Conservation (phyloP, 1,140 invertebrate genomes). For the Scaptomyza montana region DNA sequence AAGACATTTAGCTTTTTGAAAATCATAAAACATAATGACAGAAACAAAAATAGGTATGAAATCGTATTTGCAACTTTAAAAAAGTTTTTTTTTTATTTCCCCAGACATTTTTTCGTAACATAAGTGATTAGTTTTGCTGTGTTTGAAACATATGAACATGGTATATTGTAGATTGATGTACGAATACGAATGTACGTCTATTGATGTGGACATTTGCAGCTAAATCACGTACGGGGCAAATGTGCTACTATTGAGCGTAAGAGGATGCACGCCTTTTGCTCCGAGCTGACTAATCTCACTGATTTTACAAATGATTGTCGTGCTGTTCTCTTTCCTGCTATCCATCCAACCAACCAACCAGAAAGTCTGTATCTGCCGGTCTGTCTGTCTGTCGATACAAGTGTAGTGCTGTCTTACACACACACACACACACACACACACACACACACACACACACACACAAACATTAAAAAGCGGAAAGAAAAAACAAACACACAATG, state of each 20-base stretch:
- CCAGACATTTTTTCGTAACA: too few species aligned
- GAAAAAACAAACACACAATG: slow-evolving; percentile 2
- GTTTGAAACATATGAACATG: background rate
- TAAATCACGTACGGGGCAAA: slow-evolving; percentile 76
- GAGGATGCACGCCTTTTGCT: slow-evolving; percentile 41
- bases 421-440: too few species aligned
- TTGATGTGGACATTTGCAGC: slow-evolving; percentile 67
- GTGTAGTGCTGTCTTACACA: slow-evolving; percentile 17
- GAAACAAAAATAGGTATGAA: too few species aligned
- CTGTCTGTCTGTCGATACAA: background rate
- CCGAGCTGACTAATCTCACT: slow-evolving; percentile 65
- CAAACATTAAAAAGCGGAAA: background rate
- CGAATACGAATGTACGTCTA: background rate
- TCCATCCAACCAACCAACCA: background rate
- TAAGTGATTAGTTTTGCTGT: too few species aligned
- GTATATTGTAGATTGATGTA: background rate
- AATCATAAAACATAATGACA: too few species aligned
- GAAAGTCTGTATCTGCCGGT: too few species aligned
- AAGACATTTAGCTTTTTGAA: too few species aligned
- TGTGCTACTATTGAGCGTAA: slow-evolving; percentile 78
- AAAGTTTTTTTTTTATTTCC: too few species aligned
- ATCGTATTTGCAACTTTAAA: too few species aligned
- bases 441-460: too few species aligned
- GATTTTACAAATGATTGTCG: slow-evolving; percentile 75
- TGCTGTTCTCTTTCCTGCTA: slow-evolving; percentile 22